phyloP scores from a whole-genome alignment of 2,888 invertebrate species.

The Mesorhabditis spiculigera region DNA sequence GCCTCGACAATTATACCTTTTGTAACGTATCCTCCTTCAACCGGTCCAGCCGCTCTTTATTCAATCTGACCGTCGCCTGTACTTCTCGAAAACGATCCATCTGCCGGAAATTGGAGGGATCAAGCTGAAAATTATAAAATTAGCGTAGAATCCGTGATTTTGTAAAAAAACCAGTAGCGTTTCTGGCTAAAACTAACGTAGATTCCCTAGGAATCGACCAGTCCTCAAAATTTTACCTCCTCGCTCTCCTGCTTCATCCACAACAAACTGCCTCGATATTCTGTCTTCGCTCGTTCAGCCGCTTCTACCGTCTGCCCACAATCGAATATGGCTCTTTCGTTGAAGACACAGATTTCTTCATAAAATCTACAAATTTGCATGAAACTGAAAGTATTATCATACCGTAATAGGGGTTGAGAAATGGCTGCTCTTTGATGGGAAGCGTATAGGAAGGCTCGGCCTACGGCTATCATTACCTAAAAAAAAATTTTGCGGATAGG shows the following conservation, averaged over 20 bases:
- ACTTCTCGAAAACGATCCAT: slow-evolving; percentile 85
- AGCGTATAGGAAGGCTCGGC: slow-evolving; percentile 30
- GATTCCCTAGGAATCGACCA: neutral
- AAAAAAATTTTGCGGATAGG: neutral
- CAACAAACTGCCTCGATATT: slow-evolving; percentile 76
- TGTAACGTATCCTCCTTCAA: slow-evolving; percentile 80
- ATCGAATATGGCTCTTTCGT: slow-evolving; percentile 87
- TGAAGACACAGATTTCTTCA: slow-evolving; percentile 86
- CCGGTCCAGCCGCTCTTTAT: slow-evolving; percentile 85
- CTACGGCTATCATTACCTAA: slow-evolving; percentile 24
- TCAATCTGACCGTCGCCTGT: slow-evolving; percentile 66
- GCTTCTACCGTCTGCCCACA: slow-evolving; percentile 82
- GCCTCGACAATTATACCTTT: slow-evolving; percentile 65
- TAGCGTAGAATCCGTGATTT: neutral
- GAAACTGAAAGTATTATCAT: neutral
- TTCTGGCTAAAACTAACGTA: too few species aligned
- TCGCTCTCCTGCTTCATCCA: slow-evolving; percentile 89
- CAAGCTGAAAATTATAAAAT: slow-evolving; percentile 69
- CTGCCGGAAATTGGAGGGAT: slow-evolving; percentile 92
- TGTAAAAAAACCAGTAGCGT: neutral
- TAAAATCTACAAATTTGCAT: slow-evolving; percentile 66
- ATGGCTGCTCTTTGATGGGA: slow-evolving; percentile 31
- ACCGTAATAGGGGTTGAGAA: slow-evolving; percentile 22
- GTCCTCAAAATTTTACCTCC: slow-evolving; percentile 24
- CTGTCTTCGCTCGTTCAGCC: slow-evolving; percentile 84